Base-by-base conservation (phyloP, 1,140 invertebrate species). In the Macrobrachium nipponense region DNA sequence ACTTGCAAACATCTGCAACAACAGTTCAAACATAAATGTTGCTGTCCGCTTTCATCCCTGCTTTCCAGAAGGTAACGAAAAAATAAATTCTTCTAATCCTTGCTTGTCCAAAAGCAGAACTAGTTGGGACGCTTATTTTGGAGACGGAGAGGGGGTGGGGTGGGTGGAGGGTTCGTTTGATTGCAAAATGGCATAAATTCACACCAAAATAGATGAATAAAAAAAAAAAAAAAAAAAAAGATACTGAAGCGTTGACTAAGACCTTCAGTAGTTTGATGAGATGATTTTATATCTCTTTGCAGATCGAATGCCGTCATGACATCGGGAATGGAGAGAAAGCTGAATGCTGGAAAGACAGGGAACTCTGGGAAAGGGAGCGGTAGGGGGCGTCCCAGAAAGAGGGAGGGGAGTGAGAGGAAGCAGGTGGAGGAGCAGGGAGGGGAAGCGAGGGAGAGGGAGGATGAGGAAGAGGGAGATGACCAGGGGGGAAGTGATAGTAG, bases 271-370 rank as follows among this genome's bases (percentile, higher is more conserved):
- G 82, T 84, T 79, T 84, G 82, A 84, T 78, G 82, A 85, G 82
- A 85, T 85, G 79, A 85, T 85, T 85, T 85, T 84, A 84, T 51
- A 51, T 85, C 82, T 85, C 82, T 85, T 85, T 85, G 82, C 82
- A 85, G 82, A 85, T 85, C 82, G 82, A 85, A 85, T 79, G 82
- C 75, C 82, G 82, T 85, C 82, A 85, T 85, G 82, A 85, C 82
- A 85, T 85, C 82, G 82, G 82, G 82, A 77, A 85, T 78, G 82
- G 82, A 85, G 82, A 85, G 82, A 85, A 85, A 85, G 82, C 82
- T 85, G 82, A 85, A 85, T 85, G 82, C 75, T 80, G 84, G 84
- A 86, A 80, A 73, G 84, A 66, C 84, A 68, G 84, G 84, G 76
- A 86, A 79, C 66, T 58, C 80, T 58, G 80, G 80, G 80, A 82